Evolutionary conservation across 2,113 vertebrate species (phyloP).

Genomic region (Eubucco bourcierii): DNA sequence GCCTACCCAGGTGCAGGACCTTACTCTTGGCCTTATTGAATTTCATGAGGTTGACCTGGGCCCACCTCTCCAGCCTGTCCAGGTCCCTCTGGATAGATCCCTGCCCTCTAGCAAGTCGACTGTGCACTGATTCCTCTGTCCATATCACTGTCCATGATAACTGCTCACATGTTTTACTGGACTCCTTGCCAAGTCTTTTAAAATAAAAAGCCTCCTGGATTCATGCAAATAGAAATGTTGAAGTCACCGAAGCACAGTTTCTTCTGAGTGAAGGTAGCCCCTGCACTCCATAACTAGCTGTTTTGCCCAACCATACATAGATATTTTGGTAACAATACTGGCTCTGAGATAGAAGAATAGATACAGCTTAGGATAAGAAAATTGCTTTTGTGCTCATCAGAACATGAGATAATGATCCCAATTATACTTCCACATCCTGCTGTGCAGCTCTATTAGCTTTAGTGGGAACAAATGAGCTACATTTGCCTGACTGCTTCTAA

Average conservation of each 20-base stretch:
- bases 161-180: not conserved
- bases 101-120: no score
- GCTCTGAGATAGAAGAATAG: not conserved
- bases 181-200: not conserved
- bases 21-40: no score
- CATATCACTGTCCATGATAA: not conserved
- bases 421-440: not conserved
- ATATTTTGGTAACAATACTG: not conserved
- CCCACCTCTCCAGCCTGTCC: no score
- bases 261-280: not conserved
- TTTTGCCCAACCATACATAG: not conserved
- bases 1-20: no score
- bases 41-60: no score
- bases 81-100: no score
- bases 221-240: not conserved
- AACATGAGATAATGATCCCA: not conserved
- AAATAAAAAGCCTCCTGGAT: not conserved
- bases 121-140: no score
- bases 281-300: not conserved
- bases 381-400: not conserved
- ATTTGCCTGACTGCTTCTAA: not conserved
- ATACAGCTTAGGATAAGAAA: not conserved
- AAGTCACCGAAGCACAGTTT: not conserved
- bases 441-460: not conserved
- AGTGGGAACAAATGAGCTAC: not conserved